Base-by-base conservation (phyloP, 2,888 invertebrate species). In the Cephus runcator region DNA sequence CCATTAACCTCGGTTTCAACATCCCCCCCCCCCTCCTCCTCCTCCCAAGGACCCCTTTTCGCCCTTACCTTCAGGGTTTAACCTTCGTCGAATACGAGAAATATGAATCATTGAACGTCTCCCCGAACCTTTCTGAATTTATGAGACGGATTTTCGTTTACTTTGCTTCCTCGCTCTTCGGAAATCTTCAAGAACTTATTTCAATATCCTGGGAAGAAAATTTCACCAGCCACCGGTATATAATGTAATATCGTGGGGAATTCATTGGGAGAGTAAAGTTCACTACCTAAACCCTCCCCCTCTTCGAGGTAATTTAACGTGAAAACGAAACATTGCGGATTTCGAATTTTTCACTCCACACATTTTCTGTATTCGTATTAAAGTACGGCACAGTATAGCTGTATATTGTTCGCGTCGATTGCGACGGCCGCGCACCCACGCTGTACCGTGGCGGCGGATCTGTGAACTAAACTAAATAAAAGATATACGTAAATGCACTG, bases 21-120 rank as follows among this genome's bases (percentile, higher is more conserved):
- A 30, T 30, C 0, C 69, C 69, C 35, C 34, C 34, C 11, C 35
- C 3, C 71, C 33, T 6, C 71, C 9, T n/a, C n/a, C 31, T 15
- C 4, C 56, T 23, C 2, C 35, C 3, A 3, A 12, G 35, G 2
- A 71, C 31, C 33, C 15, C 71, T 15, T n/a, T 15, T 31, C 56
- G 23, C 2, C 23, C 2, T 23, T 23, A 56, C 56, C 23, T 56
- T 2, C 23, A 6, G 23, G 56, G 56, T 2, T 2, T 15, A 56
- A 56, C 56, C 56, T 56, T 56, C 23, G 56, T 56, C 56, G 56
- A 56, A 56, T 56, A 31, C 71, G 71, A 34, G 71, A 71, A 71
- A 71, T 71, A 71, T 71, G 71, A 71, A 34, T 71, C 71, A 71
- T 71, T 71, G 71, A 71, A 71, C 33, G 34, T 34, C 56, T 23